Conservation (phyloP, 2,888 invertebrate species). For the Cyclophora albipunctata region DNA sequence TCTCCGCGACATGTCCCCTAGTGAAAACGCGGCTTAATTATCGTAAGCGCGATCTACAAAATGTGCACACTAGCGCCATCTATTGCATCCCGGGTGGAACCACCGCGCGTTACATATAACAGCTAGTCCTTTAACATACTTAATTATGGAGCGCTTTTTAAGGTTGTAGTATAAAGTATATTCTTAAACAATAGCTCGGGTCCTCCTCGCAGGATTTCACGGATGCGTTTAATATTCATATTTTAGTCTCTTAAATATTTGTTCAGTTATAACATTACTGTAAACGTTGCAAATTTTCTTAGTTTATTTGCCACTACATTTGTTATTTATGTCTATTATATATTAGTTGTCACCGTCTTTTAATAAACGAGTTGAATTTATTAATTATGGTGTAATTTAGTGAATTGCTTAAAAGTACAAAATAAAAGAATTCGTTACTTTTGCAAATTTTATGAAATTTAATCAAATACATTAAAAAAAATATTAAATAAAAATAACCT, state of each 20-base stretch:
- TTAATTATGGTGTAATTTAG: conserved; percentile 70
- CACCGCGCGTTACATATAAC: too few relatives aligned
- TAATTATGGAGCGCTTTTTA: conserved; percentile 31
- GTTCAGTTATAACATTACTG: conserved; percentile 68
- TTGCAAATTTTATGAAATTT: conserved; percentile 80
- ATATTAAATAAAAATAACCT: conserved; percentile 46
- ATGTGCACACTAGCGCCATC: too few relatives aligned
- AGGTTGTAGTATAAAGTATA: conserved; percentile 43
- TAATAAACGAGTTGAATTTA: conserved; percentile 62
- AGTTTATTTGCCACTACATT: conserved; percentile 74
- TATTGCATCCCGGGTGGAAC: too few relatives aligned
- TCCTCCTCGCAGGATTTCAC: conserved; percentile 22
- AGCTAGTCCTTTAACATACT: too few relatives aligned
- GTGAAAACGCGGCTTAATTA: too few relatives aligned
- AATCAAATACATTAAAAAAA: conserved; percentile 53
- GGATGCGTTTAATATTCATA: conserved; percentile 63
- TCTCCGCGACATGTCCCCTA: too few relatives aligned
- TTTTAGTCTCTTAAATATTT: conserved; percentile 61
- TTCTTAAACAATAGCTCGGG: conserved; percentile 30
- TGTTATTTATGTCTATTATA: conserved; percentile 68
- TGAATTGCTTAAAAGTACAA: conserved; percentile 83
- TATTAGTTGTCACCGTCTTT: conserved; percentile 68
- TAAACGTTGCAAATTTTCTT: conserved; percentile 68
- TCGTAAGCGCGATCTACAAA: too few relatives aligned
- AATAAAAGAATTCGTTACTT: conserved; percentile 80